Evolutionary conservation across 2,888 invertebrate genomes (phyloP), one percentile per base, ranked within the genome.

Genomic region (Eupithecia abbreviata): DNA sequence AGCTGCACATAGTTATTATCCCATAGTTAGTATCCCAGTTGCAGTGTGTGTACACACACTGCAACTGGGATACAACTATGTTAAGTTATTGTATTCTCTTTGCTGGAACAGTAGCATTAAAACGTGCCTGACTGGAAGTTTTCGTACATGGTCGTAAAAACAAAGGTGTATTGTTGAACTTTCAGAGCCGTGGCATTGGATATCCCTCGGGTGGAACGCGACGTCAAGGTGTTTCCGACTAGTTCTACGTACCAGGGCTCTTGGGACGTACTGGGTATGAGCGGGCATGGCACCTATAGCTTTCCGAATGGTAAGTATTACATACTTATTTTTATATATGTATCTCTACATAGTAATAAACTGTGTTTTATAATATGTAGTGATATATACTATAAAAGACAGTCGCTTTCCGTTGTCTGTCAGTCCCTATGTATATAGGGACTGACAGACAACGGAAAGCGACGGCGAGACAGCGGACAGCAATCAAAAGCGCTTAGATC

Each of bases 231-330:
- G 75, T 95, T 96, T 80, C 90, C 94, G 13, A 96, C 96, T 0
- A 96, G 96, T 2, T 96, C 96, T 76, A 87, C 86, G 41, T 97
- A 96, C 82, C 89, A 91, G 65, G 97, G 97, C 69, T 91, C 95
- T 10, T 96, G 96, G 96, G 94, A 96, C 84, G 86, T 91, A 2
- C 85, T 96, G 0, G 96, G 96, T 58, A 96, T 97, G 96, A 93
- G 95, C 47, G 97, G 97, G 43, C 88, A 87, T 71, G 97, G 97
- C 51, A 89, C 87, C 66, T 97, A 96, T 87, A 91, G 89, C 0
- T 96, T 96, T 86, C 95, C 96, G 3, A 96, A 96, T 85, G 96
- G 96, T 95, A 88, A 87, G 83, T 65, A 55, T 62, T 62, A 18
- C 3, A 58, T 9, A 58, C 30, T 30, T 30, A 30, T 30, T 30